phyloP scores from a whole-genome alignment of 2,113 vertebrate genomes.

The Heptranchias perlo region DNA sequence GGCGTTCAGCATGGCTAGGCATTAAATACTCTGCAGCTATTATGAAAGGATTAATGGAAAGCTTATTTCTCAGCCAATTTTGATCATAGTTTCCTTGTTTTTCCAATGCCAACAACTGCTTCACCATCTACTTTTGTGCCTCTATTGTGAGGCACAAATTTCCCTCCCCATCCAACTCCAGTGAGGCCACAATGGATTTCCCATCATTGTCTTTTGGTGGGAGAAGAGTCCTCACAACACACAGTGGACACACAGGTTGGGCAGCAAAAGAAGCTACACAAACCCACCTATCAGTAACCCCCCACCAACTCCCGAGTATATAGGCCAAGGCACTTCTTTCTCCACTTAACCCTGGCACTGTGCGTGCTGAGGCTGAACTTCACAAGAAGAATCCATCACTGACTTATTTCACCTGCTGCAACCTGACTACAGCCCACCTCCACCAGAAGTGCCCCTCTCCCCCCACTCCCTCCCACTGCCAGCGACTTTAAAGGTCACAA shows the following conservation, averaged over 20 bases:
- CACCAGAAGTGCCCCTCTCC: not conserved
- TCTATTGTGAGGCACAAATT: not conserved
- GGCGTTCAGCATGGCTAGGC: not conserved
- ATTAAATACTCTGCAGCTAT: not conserved
- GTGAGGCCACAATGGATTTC: not conserved
- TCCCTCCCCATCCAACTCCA: not conserved
- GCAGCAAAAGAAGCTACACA: not conserved
- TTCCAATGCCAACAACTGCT: not conserved
- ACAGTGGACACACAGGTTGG: not conserved
- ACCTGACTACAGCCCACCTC: not conserved
- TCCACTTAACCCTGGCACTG: no score
- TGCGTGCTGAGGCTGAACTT: no score
- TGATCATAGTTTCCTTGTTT: not conserved
- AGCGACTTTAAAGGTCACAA: not conserved
- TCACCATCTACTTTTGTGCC: not conserved
- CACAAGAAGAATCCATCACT: no score
- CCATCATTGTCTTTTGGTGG: not conserved
- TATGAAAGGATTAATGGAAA: not conserved
- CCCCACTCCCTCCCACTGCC: no score
- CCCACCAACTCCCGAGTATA: no score
- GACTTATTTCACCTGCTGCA: no score
- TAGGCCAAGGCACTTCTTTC: no score
- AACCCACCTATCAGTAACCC: no score
- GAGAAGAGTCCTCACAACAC: not conserved
- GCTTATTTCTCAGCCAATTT: not conserved